A percentile compares a stretch with the other conserved stretches of the same genome.
Evolutionary conservation across 2,797 vertebrate genomes (phyloP).

Genomic region (Mionectes olivaceus): DNA sequence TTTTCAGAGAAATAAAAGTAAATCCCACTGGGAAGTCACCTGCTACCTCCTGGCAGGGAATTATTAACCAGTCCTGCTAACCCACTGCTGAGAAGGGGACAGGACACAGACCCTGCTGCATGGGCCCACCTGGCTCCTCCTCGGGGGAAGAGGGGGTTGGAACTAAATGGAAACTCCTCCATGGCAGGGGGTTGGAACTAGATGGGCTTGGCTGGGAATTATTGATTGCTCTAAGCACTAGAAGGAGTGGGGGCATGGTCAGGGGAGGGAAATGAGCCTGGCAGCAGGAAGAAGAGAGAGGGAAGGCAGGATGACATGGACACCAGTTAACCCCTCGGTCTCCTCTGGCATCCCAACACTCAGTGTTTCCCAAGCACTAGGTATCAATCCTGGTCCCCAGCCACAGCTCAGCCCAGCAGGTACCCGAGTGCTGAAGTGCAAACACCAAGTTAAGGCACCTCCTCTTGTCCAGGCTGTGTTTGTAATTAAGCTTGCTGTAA

Average conservation of each 20-base stretch:
- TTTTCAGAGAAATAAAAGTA: background rate
- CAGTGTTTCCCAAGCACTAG: background rate
- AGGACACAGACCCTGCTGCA: background rate
- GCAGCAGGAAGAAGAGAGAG: background rate
- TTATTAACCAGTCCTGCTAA: background rate
- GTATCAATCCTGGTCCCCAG: fast-evolving
- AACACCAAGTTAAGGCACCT: background rate
- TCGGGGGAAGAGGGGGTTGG: background rate
- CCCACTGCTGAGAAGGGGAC: background rate
- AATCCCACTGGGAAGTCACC: background rate
- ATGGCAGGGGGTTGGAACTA: background rate
- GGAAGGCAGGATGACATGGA: background rate
- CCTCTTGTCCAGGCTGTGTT: background rate
- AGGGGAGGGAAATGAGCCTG: background rate
- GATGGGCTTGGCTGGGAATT: background rate
- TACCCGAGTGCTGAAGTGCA: background rate
- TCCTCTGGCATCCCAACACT: no score
- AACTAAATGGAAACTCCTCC: no score
- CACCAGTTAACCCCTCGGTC: background rate
- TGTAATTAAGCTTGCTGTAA: background rate
- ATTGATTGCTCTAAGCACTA: background rate
- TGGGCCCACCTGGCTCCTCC: background rate
- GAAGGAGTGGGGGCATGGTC: background rate
- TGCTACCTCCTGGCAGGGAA: background rate
- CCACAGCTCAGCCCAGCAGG: background rate